Evolutionary conservation across 2,888 invertebrate species (phyloP).

Genomic region (Drosophila ustulata): DNA sequence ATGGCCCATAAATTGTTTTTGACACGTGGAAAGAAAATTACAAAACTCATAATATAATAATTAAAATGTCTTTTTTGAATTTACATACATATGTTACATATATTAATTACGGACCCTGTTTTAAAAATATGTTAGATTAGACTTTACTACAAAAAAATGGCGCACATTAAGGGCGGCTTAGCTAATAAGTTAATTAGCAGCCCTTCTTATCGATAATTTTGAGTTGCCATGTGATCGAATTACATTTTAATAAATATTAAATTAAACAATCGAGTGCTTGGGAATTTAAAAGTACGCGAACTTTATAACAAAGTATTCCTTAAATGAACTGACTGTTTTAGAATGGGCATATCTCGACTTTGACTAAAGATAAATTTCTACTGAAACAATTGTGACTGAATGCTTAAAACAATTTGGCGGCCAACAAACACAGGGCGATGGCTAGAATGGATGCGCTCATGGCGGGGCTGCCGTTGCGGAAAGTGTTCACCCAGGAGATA

Average conservation of each 20-base stretch:
- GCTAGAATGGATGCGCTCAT: conserved; percentile 57
- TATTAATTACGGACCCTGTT: too few species aligned
- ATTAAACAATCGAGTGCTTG: background rate
- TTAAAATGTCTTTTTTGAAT: too few species aligned
- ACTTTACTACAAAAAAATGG: conserved; percentile 18
- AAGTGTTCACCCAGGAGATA: conserved; percentile 69
- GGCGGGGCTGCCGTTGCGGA: conserved; percentile 55
- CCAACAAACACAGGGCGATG: conserved; percentile 48
- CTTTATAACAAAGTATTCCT: too few species aligned
- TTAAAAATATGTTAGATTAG: too few species aligned
- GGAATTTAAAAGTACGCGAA: conserved; percentile 17
- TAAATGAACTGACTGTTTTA: conserved; percentile 4
- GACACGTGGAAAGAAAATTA: too few species aligned
- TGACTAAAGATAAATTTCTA: conserved; percentile 44
- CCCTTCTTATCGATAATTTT: conserved; percentile 31
- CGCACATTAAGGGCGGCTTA: conserved; percentile 40
- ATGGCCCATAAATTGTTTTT: too few species aligned
- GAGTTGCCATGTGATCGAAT: conserved; percentile 41
- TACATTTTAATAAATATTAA: conserved; percentile 41
- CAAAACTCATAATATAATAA: too few species aligned
- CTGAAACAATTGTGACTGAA: conserved; percentile 21
- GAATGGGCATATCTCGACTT: background rate
- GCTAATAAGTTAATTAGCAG: conserved; percentile 11
- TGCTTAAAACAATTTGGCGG: conserved; percentile 59
- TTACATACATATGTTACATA: too few species aligned